Percentiles rank a stretch among this genome's conserved stretches.
Evolutionary conservation across 2,113 vertebrate genomes (phyloP).

Genomic region (Rynchops niger): DNA sequence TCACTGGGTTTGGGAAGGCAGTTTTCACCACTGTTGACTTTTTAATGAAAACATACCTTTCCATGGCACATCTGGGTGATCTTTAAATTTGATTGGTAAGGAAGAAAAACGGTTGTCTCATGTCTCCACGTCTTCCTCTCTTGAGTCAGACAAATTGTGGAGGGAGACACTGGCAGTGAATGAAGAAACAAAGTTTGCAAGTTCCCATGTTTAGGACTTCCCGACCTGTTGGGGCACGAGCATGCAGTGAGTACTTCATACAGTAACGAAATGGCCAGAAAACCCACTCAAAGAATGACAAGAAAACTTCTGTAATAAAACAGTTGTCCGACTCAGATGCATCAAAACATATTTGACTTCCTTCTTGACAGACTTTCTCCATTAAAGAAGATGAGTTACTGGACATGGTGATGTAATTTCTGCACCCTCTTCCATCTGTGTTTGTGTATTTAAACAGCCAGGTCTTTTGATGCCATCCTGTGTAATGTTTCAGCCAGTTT

Average conservation of each 20-base stretch:
- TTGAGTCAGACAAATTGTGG: background rate
- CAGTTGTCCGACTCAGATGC: background rate
- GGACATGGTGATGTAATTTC: background rate
- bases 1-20: background rate
- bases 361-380: background rate
- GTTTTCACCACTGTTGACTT: background rate
- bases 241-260: background rate
- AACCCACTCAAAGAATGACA: background rate
- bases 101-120: background rate
- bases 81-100: background rate
- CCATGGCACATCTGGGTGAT: background rate
- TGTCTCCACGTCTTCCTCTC: background rate
- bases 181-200: background rate
- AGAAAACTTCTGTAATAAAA: background rate
- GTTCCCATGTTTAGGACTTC: background rate
- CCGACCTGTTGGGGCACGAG: background rate
- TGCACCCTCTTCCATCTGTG: background rate
- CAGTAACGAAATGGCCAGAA: background rate
- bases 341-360: background rate
- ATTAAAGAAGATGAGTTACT: background rate
- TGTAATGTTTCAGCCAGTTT: background rate
- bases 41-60: background rate
- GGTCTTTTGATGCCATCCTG: background rate
- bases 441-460: background rate
- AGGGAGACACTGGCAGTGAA: background rate